These are phyloP conservation scores for Leptonema lineaticorne DNA, from an alignment of 1,140 invertebrate species.

Conservation along the genomic window DNA sequence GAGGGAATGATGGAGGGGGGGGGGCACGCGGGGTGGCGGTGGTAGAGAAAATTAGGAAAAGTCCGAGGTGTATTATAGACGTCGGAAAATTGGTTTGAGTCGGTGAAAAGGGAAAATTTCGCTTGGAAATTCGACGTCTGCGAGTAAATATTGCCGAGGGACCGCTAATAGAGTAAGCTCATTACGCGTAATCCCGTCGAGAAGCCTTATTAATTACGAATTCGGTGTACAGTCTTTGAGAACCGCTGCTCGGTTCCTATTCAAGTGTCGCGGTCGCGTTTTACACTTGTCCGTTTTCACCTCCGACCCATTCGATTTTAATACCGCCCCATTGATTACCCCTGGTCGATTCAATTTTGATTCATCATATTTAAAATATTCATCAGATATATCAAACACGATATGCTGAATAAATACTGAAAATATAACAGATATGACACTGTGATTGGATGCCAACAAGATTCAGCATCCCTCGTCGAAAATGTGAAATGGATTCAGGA, in stretches of 20 bases:
- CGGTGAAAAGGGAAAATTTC: not conserved
- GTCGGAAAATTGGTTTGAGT: too few relatives aligned
- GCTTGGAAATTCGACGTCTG: slow-evolving; percentile 4
- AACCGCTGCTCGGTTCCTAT: not conserved
- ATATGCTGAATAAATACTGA: too few relatives aligned
- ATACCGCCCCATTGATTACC: too few relatives aligned
- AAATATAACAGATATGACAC: too few relatives aligned
- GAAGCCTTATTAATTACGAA: slow-evolving; percentile 34
- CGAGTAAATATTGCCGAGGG: slow-evolving; percentile 12
- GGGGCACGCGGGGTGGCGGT: not conserved
- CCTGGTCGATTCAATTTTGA: too few relatives aligned
- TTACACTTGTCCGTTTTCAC: slow-evolving; percentile 9
- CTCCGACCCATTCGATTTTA: not conserved
- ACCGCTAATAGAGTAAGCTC: slow-evolving; percentile 35
- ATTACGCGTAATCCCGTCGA: slow-evolving; percentile 31
- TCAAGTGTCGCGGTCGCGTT: slow-evolving; percentile 11
- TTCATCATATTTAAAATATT: too few relatives aligned
- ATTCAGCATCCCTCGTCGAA: too few relatives aligned
- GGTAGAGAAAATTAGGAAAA: not conserved
- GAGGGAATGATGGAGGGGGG: too few relatives aligned
- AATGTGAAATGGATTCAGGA: too few relatives aligned
- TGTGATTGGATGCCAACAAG: too few relatives aligned
- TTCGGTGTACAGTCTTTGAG: slow-evolving; percentile 19
- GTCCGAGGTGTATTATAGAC: not conserved
- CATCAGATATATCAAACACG: too few relatives aligned